Base-by-base conservation (phyloP, 2,888 invertebrate genomes). In the Phymatocera aterrima region DNA sequence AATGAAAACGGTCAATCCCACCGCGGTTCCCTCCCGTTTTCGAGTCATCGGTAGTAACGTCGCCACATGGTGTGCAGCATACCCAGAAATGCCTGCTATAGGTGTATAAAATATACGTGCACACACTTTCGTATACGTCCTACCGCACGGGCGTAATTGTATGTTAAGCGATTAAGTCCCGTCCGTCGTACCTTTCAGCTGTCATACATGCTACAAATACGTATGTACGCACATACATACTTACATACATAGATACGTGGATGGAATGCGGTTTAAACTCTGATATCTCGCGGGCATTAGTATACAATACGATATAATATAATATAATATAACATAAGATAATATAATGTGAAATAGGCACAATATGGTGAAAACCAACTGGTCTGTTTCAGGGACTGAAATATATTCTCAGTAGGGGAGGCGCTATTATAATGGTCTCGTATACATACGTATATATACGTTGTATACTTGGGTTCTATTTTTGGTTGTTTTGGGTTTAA, bases 401-500 rank as follows among this genome's bases (percentile, higher is more conserved):
- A 75, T 75, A 90, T 90, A 89, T 88, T 88, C 90, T 85, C 90
- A 88, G 88, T 88, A 86, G 90, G 90, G 83, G 83, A 78, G 87
- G 88, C 82, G 84, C 87, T 88, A 90, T 90, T 90, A 90, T 90
- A 90, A 90, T 90, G 88, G 83, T 87, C 84, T 85, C 86, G n/a
- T n/a, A n/a, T n/a, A n/a, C n/a, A n/a, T n/a, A n/a, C n/a, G n/a
- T n/a, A n/a, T n/a, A n/a, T n/a, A 84, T 87, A 88, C 86, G 89
- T 87, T 51, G n/a, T n/a, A 72, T 72, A 74, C 37, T 31, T 24
- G 15, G 85, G 88, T 90, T 90, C 90, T 90, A 90, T 90, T 90
- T 90, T 90, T 88, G 88, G 90, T 90, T 88, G 90, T 90, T 89
- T 89, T 86, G 88, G 88, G 89, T 90, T 90, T 90, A 89, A 89